Evolutionary conservation across 2,113 vertebrate genomes (phyloP), one percentile per base, ranked within the genome.

Genomic region (Anseranas semipalmata): DNA sequence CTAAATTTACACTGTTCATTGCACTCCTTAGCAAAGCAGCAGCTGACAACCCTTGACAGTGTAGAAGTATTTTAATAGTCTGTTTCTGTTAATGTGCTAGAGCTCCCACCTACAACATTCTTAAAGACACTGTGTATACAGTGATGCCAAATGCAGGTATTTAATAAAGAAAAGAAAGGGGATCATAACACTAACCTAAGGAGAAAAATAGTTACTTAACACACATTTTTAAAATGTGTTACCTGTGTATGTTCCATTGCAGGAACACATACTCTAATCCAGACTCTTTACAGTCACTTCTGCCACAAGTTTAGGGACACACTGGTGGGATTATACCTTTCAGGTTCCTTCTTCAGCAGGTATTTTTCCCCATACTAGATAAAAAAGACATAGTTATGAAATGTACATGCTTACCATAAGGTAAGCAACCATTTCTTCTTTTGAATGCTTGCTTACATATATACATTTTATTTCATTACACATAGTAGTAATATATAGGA

Each of bases 11-110:
- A 56, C 22, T 53, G 25, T 43, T 82, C 48, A 58, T 24, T 82
- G 53, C 59, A 93, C 43, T 91, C 91, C 85, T 89, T 63, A 63
- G 32, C 41, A 91, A 58, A 88, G 53, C 37, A 81, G 79, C 79
- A 91, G 79, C 74, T 85, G 66, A 58, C 73, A 87, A 59, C 37
- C 50, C 50, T 30, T 30, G n/a, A 66, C 60, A 50, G 63, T 6
- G 7, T 73, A 80, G 71, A 68, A 77, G 46, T 85, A 67, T 80
- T 88, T 95, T 80, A 73, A 63, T 73, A 60, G 43, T 10, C 59
- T 77, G 63, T 20, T 62, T 85, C 32, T 43, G 45, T 60, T 87
- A 41, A 70, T 20, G 45, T 75, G 73, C 52, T 75, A 4, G 0
- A 84, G 74, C 63, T 85, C 45, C 83, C 63, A 71, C 83, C 50